phyloP scores from a whole-genome alignment of 1,140 invertebrate genomes.

The Scaptomyza graminum region DNA sequence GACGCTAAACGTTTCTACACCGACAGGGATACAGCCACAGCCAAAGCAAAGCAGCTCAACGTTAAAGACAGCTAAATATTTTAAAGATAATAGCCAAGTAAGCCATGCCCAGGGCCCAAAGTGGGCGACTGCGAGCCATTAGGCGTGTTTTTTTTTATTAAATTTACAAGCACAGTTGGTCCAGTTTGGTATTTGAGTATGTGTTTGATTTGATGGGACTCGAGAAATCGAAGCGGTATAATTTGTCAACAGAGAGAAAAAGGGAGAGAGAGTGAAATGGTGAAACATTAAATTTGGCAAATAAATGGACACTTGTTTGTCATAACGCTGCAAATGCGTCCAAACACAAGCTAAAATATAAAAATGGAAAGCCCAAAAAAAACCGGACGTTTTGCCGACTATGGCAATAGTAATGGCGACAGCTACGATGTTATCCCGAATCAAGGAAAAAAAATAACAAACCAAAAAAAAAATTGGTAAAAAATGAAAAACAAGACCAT shows the following conservation, averaged over 20 bases:
- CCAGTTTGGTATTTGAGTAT: constrained; percentile 23
- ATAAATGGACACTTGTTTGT: constrained; percentile 83
- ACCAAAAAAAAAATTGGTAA: constrained; percentile 42
- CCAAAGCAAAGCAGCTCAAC: constrained; percentile 15
- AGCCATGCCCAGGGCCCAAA: constrained; percentile 15
- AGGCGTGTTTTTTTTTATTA: constrained; percentile 63
- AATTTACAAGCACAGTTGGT: constrained; percentile 75
- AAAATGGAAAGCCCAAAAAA: constrained; percentile 48
- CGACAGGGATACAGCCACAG: constrained; percentile 14
- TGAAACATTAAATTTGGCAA: constrained; percentile 82
- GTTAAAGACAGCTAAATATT: constrained; percentile 69
- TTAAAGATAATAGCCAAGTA: constrained; percentile 64
- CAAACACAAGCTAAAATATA: constrained; percentile 60
- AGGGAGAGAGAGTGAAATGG: constrained; percentile 41
- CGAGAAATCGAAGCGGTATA: constrained; percentile 79
- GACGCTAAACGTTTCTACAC: constrained; percentile 42
- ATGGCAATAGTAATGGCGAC: constrained; percentile 32
- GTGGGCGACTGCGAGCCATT: constrained; percentile 64
- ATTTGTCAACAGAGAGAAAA: constrained; percentile 70
- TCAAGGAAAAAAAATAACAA: constrained; percentile 6
- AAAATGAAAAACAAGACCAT: constrained; percentile 81
- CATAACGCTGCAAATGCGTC: constrained; percentile 81
- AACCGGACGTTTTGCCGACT: background rate
- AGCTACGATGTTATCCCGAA: constrained; percentile 68
- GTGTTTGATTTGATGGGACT: constrained; percentile 47